Percentiles rank a stretch among this genome's conserved stretches.
Evolutionary conservation across 2,113 vertebrate genomes (phyloP).

Genomic region (Thalassoma bifasciatum): DNA sequence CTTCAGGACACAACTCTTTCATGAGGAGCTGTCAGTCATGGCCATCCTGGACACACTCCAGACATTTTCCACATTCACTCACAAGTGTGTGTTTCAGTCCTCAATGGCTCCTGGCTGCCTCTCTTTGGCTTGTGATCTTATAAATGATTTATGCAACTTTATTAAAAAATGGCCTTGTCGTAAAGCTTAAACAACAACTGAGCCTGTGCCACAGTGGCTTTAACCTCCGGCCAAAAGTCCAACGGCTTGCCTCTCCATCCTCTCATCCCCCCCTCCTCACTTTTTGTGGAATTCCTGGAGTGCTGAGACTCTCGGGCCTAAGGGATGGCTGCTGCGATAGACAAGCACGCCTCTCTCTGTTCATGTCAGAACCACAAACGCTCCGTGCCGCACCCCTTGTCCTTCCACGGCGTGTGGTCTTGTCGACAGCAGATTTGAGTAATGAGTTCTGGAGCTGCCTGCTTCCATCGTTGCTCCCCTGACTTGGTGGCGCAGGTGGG

Average conservation of each 20-base stretch:
- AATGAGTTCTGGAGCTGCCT: slow-evolving; percentile 63
- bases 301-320: slow-evolving; percentile 17
- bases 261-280: slow-evolving; percentile 1
- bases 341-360: background rate
- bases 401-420: slow-evolving; percentile 57
- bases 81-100: slow-evolving; percentile 54
- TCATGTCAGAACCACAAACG: slow-evolving; percentile 12
- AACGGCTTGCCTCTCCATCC: slow-evolving; percentile 4
- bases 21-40: slow-evolving; percentile 71
- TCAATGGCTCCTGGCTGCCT: slow-evolving; percentile 36
- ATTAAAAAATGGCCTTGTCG: slow-evolving; percentile 38
- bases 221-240: slow-evolving; percentile 5
- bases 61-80: slow-evolving; percentile 68
- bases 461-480: slow-evolving; percentile 44
- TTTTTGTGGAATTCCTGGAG: slow-evolving; percentile 43
- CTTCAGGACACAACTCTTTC: slow-evolving; percentile 73
- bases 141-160: slow-evolving; percentile 54
- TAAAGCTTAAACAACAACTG: slow-evolving; percentile 20
- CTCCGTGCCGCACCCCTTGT: slow-evolving; percentile 12
- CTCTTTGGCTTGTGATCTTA: slow-evolving; percentile 24
- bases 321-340: slow-evolving; percentile 12
- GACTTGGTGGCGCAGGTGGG: slow-evolving; percentile 69
- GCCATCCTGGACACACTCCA: slow-evolving; percentile 57
- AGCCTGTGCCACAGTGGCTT: background rate
- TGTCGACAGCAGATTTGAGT: slow-evolving; percentile 65